Base-by-base conservation (phyloP, 2,797 vertebrate species). In the Crenuchus spilurus region DNA sequence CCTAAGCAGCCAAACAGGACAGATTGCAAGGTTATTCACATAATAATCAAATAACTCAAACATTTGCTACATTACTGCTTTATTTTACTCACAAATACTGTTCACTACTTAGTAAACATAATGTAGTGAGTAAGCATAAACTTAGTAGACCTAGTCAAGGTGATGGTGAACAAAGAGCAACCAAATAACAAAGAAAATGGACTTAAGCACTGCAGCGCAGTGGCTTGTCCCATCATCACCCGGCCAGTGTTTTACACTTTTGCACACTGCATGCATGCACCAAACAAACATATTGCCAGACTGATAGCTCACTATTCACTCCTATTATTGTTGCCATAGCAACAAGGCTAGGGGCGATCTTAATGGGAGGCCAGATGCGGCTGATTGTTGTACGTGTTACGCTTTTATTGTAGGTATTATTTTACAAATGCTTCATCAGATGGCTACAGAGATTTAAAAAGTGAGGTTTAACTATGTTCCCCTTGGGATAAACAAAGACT, bases 301-400 rank as follows among this genome's bases (percentile, higher is more conserved):
- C 42, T 49, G 68, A 76, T 71, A 58, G 42, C 24, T 54, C 37
- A 77, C 68, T 65, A 71, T 42, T 60, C 61, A 51, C 26, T 66
- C 20, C 35, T 60, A 44, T 71, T 51, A 72, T 61, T 30, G 62
- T 72, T 77, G 52, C 61, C 75, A 77, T 72, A 67, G 75, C 68
- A 77, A 77, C 75, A 72, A 42, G 69, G 52, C 68, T 51, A 70
- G 52, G 33, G 69, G 68, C n/a, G 14, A 66, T 66, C 61, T 77
- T 65, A 71, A 71, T 63, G 46, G 60, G 31, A 60, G 69, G 52
- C 75, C 68, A 72, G 51, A 76, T 65, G 57, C 42, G 39, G 18
- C 49, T 13, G 48, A 70, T 57, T 64, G 61, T 51, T 22, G 26
- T 35, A 39, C 28, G 16, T 20, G 42, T 72, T 42, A 39, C 30